Percentiles rank a stretch among this genome's conserved stretches.
Conservation (phyloP, 92 coral and sea anemone species). For the Palythoa heliodiscus region DNA sequence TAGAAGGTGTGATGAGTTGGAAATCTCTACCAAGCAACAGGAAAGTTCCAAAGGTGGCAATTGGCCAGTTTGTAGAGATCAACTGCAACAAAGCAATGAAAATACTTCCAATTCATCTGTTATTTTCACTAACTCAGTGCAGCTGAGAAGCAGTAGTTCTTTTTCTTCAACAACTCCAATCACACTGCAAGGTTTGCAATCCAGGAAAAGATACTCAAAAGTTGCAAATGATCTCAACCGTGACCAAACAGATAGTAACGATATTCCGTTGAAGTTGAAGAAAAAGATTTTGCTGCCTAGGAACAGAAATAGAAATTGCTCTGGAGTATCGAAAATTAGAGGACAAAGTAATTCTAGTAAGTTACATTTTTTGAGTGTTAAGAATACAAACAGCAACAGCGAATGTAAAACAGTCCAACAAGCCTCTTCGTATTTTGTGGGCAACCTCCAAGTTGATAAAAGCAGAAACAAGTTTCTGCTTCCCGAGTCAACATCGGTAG, state of each 20-base stretch:
- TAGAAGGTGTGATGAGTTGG: background rate
- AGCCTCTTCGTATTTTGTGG: background rate
- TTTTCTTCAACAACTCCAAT: slow-evolving; percentile 78
- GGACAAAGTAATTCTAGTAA: background rate
- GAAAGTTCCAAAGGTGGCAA: background rate
- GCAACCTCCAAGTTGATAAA: background rate
- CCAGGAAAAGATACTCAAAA: slow-evolving; percentile 49
- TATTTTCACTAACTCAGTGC: background rate
- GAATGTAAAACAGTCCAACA: background rate
- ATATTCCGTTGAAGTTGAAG: background rate
- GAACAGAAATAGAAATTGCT: background rate
- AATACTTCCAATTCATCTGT: background rate
- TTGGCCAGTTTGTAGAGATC: background rate
- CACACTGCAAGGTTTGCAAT: slow-evolving; percentile 36
- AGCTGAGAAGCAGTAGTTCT: background rate
- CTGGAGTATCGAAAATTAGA: slow-evolving; percentile 29
- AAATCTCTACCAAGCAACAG: background rate
- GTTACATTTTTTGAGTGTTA: background rate
- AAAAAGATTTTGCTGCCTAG: slow-evolving; percentile 19
- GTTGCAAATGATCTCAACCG: background rate
- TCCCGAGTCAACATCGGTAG: background rate
- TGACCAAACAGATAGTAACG: background rate
- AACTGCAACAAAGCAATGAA: background rate
- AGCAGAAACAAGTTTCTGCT: background rate
- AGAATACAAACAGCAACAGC: background rate